Evolutionary conservation across 2,797 vertebrate species (phyloP), one percentile per base, ranked within the genome.

Genomic region (Menidia menidia): DNA sequence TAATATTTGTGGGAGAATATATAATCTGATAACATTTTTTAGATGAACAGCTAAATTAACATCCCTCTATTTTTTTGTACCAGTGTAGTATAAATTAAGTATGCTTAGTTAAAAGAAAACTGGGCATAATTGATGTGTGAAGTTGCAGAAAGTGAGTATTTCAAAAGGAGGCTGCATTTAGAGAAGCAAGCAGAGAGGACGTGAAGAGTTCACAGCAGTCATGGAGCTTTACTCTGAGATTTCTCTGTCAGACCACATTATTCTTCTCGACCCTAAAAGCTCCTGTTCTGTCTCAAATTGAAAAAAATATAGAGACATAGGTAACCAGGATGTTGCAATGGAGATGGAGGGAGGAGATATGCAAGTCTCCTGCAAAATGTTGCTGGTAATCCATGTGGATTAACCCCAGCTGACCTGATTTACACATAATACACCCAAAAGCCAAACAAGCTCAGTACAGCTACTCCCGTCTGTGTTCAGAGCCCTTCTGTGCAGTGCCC

Each of bases 361-460:
- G 54, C 72, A 72, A 33, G 72, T 78, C 84, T 89, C 77, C 86
- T 83, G 85, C 75, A 88, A 87, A 93, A 93, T 86, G 87, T 87
- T 91, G 81, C 68, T 51, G 71, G 62, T 93, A 93, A 94, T 92
- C 92, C 86, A 67, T 54, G 64, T 67, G 89, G 89, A 88, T 94
- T 94, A 93, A 95, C 93, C 92, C 85, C 35, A 75, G 75, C 71
- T 92, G 90, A 93, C 91, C 89, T 68, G 81, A 85, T 90, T 93
- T 91, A 92, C 82, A 88, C 87, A 82, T 84, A 74, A 80, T 78
- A 80, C 74, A 73, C 86, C 70, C 78, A 79, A 68, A 32, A 86
- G 87, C 60, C 81, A 79, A 89, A 90, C 65, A 87, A 84, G 78
- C 78, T 73, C 76, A 86, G 84, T 47, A 54, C 68, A 66, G 44